A percentile compares a stretch with the other conserved stretches of the same genome.
phyloP scores from a whole-genome alignment of 1,140 invertebrate genomes.

The Mamestra configurata region DNA sequence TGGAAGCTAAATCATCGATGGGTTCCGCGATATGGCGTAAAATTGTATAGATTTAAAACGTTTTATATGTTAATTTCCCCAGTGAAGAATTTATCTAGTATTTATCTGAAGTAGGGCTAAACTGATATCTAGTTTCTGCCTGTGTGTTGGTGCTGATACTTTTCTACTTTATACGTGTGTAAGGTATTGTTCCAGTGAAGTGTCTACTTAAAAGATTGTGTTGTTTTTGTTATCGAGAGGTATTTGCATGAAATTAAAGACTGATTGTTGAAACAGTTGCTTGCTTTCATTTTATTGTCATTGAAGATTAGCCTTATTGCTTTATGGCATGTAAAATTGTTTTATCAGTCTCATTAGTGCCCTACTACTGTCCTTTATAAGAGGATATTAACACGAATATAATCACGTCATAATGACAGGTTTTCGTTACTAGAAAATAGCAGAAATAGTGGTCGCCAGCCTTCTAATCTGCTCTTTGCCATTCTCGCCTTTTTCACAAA shows the following conservation, averaged over 20 bases:
- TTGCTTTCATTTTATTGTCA: slow-evolving; percentile 15
- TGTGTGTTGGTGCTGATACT: not conserved
- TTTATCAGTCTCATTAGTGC: not conserved
- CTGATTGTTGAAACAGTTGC: slow-evolving; percentile 48
- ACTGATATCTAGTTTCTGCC: not conserved
- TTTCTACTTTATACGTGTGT: not conserved
- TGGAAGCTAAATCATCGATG: not conserved
- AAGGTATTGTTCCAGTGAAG: slow-evolving; percentile 1
- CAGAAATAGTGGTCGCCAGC: not conserved
- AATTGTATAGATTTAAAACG: slow-evolving; percentile 1
- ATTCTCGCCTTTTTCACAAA: too few relatives aligned
- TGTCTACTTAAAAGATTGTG: slow-evolving; percentile 12
- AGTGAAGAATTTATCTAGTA: slow-evolving; percentile 24
- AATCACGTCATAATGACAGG: not conserved
- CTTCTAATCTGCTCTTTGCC: too few relatives aligned
- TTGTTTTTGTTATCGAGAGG: slow-evolving; percentile 24
- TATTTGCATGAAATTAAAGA: slow-evolving; percentile 57
- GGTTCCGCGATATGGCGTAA: not conserved
- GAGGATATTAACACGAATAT: not conserved
- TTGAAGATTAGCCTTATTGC: not conserved
- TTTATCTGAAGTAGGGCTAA: slow-evolving; percentile 20
- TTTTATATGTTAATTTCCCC: not conserved
- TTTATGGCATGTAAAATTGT: not conserved
- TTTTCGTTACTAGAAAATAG: not conserved
- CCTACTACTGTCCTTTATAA: not conserved